These are phyloP conservation scores for Troilus luridus DNA, from an alignment of 2,888 invertebrate species.

Conservation along the genomic window DNA sequence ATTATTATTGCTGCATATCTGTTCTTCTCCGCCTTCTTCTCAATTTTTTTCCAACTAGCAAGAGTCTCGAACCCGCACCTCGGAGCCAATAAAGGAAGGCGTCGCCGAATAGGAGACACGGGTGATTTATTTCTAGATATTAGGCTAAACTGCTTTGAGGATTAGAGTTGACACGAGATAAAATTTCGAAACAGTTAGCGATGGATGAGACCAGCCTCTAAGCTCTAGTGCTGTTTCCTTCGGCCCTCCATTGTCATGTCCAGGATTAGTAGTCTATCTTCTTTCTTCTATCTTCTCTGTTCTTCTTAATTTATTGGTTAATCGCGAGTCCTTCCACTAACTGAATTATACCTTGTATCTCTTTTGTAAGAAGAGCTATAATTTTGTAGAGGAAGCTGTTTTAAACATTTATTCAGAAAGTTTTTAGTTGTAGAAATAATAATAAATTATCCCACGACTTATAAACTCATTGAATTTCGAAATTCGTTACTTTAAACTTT, in stretches of 20 bases:
- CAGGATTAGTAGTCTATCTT: background rate
- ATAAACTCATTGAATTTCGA: no score
- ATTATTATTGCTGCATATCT: no score
- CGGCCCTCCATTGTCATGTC: background rate
- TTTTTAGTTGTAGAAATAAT: background rate
- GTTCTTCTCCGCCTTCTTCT: background rate
- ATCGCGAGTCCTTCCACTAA: background rate
- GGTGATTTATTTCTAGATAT: background rate
- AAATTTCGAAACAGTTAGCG: background rate
- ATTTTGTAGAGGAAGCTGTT: background rate
- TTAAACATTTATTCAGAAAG: background rate
- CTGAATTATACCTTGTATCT: background rate
- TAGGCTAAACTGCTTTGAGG: conserved; percentile 44
- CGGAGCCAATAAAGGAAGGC: background rate
- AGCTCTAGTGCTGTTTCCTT: background rate
- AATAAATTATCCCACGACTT: no score
- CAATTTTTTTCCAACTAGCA: background rate
- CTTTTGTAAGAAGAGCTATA: background rate
- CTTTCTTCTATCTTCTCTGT: background rate
- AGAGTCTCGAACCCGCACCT: background rate
- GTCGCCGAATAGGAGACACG: background rate
- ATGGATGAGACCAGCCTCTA: background rate
- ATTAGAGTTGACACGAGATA: conserved; percentile 35
- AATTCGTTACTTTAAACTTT: no score
- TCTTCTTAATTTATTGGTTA: background rate